Conservation (phyloP, 2,797 vertebrate species). For the Hyperoplus lanceolatus region DNA sequence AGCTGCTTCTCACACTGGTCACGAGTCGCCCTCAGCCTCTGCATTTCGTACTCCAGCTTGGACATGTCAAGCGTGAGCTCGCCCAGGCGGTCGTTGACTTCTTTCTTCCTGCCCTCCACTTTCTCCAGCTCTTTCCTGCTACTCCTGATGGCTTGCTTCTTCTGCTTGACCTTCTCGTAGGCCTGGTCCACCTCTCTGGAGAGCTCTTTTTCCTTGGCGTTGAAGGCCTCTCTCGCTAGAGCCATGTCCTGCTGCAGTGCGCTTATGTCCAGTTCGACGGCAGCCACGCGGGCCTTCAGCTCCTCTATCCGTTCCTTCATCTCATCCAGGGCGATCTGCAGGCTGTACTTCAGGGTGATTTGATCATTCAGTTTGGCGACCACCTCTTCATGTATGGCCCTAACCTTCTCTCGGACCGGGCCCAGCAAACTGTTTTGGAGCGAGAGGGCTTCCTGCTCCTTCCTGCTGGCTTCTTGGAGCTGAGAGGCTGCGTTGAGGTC, state of each 20-base stretch:
- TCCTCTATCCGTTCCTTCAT: conserved; percentile 65
- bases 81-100: conserved; percentile 8
- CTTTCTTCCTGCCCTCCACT: conserved; percentile 25
- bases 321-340: conserved; percentile 74
- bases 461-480: conserved; percentile 59
- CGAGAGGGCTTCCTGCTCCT: conserved; percentile 63
- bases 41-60: conserved; percentile 52
- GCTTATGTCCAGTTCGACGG: not conserved
- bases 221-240: conserved; percentile 67
- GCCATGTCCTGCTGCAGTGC: conserved; percentile 62
- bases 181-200: conserved; percentile 40
- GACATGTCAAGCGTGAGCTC: conserved; percentile 36
- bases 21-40: conserved; percentile 30
- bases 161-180: conserved; percentile 12
- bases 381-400: conserved; percentile 46
- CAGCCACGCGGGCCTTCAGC: conserved; percentile 58
- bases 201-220: conserved; percentile 50
- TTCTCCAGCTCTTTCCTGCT: conserved; percentile 42
- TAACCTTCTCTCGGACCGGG: conserved; percentile 61
- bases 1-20: conserved; percentile 58
- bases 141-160: conserved; percentile 30
- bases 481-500: conserved; percentile 51
- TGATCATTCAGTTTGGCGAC: conserved; percentile 79
- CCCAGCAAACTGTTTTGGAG: conserved; percentile 67
- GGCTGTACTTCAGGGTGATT: conserved; percentile 73